phyloP scores from a whole-genome alignment of 2,113 vertebrate species.

The Oncorhynchus kisutch region DNA sequence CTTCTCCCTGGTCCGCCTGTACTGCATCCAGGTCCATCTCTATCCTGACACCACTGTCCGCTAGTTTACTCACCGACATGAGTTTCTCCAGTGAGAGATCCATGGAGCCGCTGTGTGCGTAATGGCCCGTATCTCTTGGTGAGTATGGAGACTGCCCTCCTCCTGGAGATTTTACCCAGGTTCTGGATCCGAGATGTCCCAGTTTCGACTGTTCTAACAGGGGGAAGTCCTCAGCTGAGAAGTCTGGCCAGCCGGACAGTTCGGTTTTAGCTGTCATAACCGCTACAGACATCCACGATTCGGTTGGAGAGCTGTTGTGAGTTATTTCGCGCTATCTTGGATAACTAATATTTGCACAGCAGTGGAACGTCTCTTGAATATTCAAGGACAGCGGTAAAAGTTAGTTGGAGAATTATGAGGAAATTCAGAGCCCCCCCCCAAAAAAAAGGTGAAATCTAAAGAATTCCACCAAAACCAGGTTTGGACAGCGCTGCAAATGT shows the following conservation, averaged over 20 bases:
- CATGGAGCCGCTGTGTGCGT: conserved; percentile 37
- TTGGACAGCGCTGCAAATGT: background rate
- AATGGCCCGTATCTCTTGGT: conserved; percentile 28
- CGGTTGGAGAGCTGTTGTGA: background rate
- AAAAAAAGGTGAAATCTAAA: too few species aligned
- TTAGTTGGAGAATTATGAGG: too few species aligned
- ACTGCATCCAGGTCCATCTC: conserved; percentile 18
- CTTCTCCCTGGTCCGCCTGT: background rate
- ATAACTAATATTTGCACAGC: too few species aligned
- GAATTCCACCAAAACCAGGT: too few species aligned
- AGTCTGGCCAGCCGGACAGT: conserved; percentile 63
- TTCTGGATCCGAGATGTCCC: conserved; percentile 59
- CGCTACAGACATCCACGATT: conserved; percentile 10
- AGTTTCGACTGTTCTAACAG: conserved; percentile 51
- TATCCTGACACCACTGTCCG: conserved; percentile 14
- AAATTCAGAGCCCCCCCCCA: too few species aligned
- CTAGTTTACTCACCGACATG: conserved; percentile 36
- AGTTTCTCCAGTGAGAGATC: conserved; percentile 48
- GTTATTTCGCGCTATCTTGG: background rate
- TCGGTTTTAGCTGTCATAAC: conserved; percentile 42
- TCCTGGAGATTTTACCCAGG: conserved; percentile 53
- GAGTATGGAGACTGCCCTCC: conserved; percentile 12
- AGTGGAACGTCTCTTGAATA: too few species aligned
- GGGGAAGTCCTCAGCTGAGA: conserved; percentile 49
- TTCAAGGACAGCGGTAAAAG: too few species aligned